A percentile compares a stretch with the other conserved stretches of the same genome.
Conservation (phyloP, 2,113 vertebrate genomes). For the Rhinopomastus cyanomelas region DNA sequence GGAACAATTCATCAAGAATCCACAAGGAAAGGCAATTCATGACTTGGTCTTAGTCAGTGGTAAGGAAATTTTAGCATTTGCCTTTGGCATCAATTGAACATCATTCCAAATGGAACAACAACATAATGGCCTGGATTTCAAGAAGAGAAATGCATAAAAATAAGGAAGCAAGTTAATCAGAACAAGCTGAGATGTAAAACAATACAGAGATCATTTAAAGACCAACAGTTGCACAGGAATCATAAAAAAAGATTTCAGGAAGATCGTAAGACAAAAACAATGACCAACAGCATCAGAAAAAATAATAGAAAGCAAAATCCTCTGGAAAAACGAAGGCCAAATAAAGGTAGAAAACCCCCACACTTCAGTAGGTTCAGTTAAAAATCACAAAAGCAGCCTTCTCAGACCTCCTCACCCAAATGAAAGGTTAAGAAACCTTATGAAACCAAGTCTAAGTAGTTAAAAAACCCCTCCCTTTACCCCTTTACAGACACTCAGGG, state of each 20-base stretch:
- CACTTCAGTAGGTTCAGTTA: neutral
- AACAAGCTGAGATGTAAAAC: neutral
- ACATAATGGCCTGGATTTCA: neutral
- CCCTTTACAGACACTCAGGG: neutral
- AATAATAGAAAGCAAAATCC: neutral
- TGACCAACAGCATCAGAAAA: neutral
- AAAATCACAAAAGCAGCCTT: neutral
- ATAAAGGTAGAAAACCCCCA: neutral
- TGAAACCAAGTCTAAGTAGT: neutral
- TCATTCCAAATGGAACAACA: neutral
- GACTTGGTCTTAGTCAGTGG: neutral
- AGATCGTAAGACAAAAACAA: neutral
- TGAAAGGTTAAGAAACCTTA: neutral
- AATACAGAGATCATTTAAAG: neutral
- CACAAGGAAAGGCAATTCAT: neutral
- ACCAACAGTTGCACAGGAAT: neutral
- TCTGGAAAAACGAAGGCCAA: neutral
- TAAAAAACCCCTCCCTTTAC: neutral
- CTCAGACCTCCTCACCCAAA: neutral
- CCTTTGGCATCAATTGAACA: neutral
- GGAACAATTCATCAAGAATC: neutral
- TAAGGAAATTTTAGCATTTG: neutral
- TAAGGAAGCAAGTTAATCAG: neutral
- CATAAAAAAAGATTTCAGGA: neutral
- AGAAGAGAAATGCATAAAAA: neutral